phyloP scores from a whole-genome alignment of 2,797 vertebrate species.

The Enteromius trimaculatus region DNA sequence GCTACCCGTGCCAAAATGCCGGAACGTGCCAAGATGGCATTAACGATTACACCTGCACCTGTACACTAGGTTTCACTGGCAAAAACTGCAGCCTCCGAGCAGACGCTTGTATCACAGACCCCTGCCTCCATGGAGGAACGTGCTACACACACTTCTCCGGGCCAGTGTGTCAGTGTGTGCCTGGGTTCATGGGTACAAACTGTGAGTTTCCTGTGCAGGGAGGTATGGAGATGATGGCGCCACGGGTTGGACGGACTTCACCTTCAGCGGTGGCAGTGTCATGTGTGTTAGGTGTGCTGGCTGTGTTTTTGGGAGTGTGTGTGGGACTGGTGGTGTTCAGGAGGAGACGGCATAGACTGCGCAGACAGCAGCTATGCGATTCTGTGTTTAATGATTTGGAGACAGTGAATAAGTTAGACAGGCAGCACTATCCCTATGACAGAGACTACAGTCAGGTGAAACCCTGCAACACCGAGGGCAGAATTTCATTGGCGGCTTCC shows the following conservation, averaged over 20 bases:
- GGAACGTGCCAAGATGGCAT: constrained; percentile 89
- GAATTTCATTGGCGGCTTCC: constrained; percentile 70
- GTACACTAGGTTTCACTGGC: constrained; percentile 88
- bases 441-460: constrained; percentile 80
- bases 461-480: constrained; percentile 81
- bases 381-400: constrained; percentile 81
- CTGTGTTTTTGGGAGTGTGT: constrained; percentile 73
- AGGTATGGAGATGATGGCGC: constrained; percentile 68
- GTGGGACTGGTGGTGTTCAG: constrained; percentile 67
- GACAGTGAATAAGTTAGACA: constrained; percentile 74
- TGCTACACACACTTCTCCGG: constrained; percentile 93
- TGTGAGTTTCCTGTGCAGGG: constrained; percentile 85
- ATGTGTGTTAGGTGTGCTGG: constrained; percentile 78
- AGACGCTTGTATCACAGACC: constrained; percentile 82
- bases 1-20: constrained; percentile 85
- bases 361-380: constrained; percentile 69
- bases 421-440: constrained; percentile 70
- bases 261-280: constrained; percentile 77
- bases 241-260: constrained; percentile 65
- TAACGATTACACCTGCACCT: constrained; percentile 88
- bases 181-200: constrained; percentile 87
- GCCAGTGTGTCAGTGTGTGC: constrained; percentile 87
- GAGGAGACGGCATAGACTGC: constrained; percentile 75
- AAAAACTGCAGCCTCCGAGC: constrained; percentile 85
- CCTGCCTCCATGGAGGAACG: constrained; percentile 86